These are phyloP conservation scores for Drosophila sp. DNA, from an alignment of 1,140 invertebrate genomes.

Conservation along the genomic window DNA sequence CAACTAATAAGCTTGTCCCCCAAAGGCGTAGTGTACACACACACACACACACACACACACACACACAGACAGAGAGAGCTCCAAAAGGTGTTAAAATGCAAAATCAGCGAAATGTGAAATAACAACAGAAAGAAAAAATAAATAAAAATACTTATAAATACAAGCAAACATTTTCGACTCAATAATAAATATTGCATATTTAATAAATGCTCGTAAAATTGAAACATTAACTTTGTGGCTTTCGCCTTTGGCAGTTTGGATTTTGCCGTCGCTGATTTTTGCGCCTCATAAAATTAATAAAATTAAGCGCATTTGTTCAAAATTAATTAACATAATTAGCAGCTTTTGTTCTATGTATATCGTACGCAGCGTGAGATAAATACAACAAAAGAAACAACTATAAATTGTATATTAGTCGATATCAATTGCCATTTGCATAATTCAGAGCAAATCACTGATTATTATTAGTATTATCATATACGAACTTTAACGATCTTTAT, in stretches of 20 bases:
- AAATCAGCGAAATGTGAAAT: constrained; percentile 57
- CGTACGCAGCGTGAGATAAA: background rate
- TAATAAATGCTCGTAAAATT: constrained; percentile 53
- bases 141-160: constrained; percentile 41
- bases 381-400: background rate
- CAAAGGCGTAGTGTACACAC: background rate
- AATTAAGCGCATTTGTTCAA: constrained; percentile 63
- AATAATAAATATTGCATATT: constrained; percentile 45
- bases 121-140: constrained; percentile 1
- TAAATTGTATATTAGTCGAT: background rate
- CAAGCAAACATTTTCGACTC: constrained; percentile 20
- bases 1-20: constrained; percentile 18
- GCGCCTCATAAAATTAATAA: constrained; percentile 77
- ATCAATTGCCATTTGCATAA: constrained; percentile 8
- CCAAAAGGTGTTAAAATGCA: constrained; percentile 64
- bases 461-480: background rate
- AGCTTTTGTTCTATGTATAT: constrained; percentile 49
- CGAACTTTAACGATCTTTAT: constrained; percentile 1
- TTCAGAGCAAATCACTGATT: constrained; percentile 7
- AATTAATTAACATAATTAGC: constrained; percentile 74
- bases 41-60: constrained; percentile 20
- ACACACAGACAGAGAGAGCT: constrained; percentile 25
- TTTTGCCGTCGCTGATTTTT: constrained; percentile 68
- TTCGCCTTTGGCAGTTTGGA: constrained; percentile 24
- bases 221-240: constrained; percentile 31